Percentiles rank a stretch among this genome's conserved stretches.
These are phyloP conservation scores for Ladona fulva DNA, from an alignment of 1,140 invertebrate species.

Conservation along the genomic window DNA sequence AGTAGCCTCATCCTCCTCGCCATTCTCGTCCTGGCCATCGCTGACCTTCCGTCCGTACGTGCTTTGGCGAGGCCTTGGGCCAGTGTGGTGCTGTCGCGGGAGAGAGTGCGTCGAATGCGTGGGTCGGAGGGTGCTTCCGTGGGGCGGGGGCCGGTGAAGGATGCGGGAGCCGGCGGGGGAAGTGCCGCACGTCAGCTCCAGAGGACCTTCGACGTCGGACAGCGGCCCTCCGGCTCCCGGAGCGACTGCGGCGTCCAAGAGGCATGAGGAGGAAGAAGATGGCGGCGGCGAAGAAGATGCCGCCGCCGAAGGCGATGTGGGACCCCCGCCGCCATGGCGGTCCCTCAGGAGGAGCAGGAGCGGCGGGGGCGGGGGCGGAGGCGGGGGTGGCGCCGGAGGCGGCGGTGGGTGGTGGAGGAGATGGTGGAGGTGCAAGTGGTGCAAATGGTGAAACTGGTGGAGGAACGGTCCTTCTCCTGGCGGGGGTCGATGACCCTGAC, in stretches of 20 bases:
- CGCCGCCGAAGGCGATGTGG: background rate
- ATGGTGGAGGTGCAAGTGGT: background rate
- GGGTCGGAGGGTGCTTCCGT: background rate
- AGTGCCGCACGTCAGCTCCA: background rate
- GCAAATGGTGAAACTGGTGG: background rate
- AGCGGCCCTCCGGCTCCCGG: background rate
- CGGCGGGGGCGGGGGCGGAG: background rate
- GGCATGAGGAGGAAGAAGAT: background rate
- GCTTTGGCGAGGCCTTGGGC: background rate
- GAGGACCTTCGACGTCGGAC: background rate
- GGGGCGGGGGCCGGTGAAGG: background rate
- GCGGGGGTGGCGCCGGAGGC: background rate
- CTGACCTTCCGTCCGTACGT: background rate
- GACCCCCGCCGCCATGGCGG: background rate
- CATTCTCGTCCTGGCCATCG: background rate
- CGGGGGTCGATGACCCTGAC: background rate
- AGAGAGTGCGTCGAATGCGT: background rate
- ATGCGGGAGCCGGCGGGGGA: background rate
- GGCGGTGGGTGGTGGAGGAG: background rate
- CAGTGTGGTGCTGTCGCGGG: background rate
- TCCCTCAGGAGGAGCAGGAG: background rate
- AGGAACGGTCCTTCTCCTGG: background rate
- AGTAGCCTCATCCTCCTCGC: background rate
- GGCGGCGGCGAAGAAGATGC: background rate
- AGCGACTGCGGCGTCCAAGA: background rate